These are phyloP conservation scores for Protonemura montana DNA, from an alignment of 2,888 invertebrate species.

Conservation along the genomic window DNA sequence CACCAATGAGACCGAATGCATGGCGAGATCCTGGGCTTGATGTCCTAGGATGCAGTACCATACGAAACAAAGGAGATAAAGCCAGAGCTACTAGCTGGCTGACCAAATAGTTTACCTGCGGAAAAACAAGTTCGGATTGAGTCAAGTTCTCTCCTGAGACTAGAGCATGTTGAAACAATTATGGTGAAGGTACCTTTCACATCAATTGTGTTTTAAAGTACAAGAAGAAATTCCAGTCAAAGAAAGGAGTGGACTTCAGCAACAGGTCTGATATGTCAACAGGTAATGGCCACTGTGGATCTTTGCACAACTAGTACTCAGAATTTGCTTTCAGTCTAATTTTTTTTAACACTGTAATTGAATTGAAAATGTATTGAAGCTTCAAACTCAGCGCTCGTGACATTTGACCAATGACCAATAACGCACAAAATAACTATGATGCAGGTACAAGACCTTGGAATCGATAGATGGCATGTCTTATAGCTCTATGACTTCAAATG, in stretches of 20 bases:
- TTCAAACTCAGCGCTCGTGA: neutral
- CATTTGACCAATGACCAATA: neutral
- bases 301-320: neutral
- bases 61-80: slow-evolving; percentile 80
- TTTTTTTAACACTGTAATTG: neutral
- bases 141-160: too few species aligned
- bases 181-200: too few species aligned
- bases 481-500: neutral
- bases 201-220: too few species aligned
- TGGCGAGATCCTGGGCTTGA: slow-evolving; percentile 75
- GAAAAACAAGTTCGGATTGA: too few species aligned
- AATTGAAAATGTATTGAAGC: neutral
- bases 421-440: slow-evolving; percentile 12
- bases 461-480: neutral
- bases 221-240: neutral
- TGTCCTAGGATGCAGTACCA: slow-evolving; percentile 75
- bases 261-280: neutral
- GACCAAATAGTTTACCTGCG: slow-evolving; percentile 84
- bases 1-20: slow-evolving; percentile 78
- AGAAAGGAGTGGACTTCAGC: neutral
- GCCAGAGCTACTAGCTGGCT: slow-evolving; percentile 83
- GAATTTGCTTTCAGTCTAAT: neutral
- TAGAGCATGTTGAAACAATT: neutral
- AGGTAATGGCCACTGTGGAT: neutral
- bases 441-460: neutral